A percentile compares a stretch with the other conserved stretches of the same genome.
phyloP scores from a whole-genome alignment of 2,797 vertebrate genomes.

The Pitangus sulphuratus region DNA sequence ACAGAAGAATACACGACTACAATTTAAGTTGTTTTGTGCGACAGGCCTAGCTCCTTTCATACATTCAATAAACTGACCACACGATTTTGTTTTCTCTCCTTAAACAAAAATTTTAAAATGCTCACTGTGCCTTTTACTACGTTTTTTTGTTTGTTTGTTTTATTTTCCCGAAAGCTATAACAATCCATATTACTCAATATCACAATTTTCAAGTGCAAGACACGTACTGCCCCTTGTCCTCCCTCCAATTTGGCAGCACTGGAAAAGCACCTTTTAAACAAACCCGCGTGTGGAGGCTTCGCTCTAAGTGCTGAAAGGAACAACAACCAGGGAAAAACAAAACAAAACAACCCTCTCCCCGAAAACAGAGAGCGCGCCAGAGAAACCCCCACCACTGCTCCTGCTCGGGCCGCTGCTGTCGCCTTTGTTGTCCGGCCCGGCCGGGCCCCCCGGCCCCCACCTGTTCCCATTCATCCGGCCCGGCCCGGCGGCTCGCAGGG shows the following conservation, averaged over 20 bases:
- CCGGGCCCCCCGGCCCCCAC: slow-evolving; percentile 52
- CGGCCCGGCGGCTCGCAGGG: neutral
- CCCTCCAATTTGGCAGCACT: neutral
- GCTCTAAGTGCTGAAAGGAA: neutral
- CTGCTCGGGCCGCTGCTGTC: neutral
- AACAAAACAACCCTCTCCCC: no score
- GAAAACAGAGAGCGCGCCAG: neutral
- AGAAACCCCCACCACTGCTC: neutral
- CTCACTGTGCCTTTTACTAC: neutral
- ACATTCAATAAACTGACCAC: neutral
- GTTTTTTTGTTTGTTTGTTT: neutral
- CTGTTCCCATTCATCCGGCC: slow-evolving; percentile 59
- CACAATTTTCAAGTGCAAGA: neutral
- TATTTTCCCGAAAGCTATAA: neutral
- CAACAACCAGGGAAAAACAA: neutral
- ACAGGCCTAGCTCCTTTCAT: neutral
- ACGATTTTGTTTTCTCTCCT: neutral
- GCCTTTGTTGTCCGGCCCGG: slow-evolving; percentile 59
- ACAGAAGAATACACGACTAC: neutral
- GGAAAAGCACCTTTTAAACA: neutral
- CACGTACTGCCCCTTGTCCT: neutral
- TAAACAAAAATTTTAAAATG: neutral
- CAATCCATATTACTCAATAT: neutral
- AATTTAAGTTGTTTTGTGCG: slow-evolving; percentile 7
- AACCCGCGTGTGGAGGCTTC: neutral